Conservation (phyloP, 2,888 invertebrate genomes). For the Macrosiphum euphorbiae region DNA sequence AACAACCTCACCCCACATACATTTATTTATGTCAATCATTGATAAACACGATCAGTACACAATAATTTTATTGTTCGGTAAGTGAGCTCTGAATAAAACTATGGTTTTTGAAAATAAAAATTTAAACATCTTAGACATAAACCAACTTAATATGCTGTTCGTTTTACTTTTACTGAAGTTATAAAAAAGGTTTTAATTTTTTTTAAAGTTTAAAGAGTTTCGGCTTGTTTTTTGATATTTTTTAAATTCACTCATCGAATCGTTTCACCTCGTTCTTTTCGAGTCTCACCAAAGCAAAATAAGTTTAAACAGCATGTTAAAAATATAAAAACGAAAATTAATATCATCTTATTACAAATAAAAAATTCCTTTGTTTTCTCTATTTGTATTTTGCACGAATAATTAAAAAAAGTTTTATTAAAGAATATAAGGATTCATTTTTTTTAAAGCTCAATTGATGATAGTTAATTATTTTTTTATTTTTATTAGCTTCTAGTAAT, state of each 20-base stretch:
- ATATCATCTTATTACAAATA: neutral
- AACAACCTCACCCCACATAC: neutral
- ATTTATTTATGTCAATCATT: neutral
- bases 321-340: neutral
- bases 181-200: neutral
- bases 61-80: neutral
- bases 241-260: neutral
- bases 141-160: neutral
- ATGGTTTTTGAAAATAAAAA: neutral
- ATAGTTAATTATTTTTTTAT: too few species aligned
- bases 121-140: neutral
- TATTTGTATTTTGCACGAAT: neutral
- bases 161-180: neutral
- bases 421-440: neutral
- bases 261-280: neutral
- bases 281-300: neutral
- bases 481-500: too few species aligned
- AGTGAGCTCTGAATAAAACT: neutral
- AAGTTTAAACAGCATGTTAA: neutral
- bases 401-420: neutral
- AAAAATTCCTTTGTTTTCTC: neutral
- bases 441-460: neutral
- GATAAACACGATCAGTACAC: neutral
- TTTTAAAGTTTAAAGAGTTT: neutral
- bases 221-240: neutral